Percentiles rank a stretch among this genome's conserved stretches.
These are phyloP conservation scores for Lasioglossum figueresi DNA, from an alignment of 2,888 invertebrate species.

Conservation along the genomic window DNA sequence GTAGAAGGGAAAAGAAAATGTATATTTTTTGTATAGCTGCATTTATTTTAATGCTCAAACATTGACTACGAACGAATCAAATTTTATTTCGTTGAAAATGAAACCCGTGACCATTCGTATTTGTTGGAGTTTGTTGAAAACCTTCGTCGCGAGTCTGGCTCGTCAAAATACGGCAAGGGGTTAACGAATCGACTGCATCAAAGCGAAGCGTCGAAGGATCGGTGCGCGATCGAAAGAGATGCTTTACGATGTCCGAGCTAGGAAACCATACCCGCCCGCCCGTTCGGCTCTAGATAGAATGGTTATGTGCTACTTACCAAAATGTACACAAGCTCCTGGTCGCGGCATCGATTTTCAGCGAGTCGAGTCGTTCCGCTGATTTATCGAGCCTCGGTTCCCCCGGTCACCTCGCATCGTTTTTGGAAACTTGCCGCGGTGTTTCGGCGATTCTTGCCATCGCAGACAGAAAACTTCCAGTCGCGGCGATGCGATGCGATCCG, in stretches of 20 bases:
- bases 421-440: neutral
- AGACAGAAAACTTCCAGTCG: neutral
- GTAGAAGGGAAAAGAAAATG: too few species aligned
- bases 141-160: too few species aligned
- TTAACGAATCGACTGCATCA: neutral
- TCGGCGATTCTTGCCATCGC: neutral
- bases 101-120: too few species aligned
- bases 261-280: slow-evolving; percentile 18
- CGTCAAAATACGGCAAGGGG: too few species aligned
- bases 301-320: slow-evolving; percentile 55
- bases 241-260: neutral
- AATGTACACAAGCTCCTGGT: slow-evolving; percentile 35
- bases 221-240: neutral
- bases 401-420: neutral
- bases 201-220: neutral
- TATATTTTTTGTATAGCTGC: too few species aligned
- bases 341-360: slow-evolving; percentile 28
- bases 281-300: slow-evolving; percentile 47
- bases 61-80: too few species aligned
- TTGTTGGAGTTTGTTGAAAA: too few species aligned
- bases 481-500: neutral
- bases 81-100: too few species aligned
- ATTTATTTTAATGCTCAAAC: too few species aligned
- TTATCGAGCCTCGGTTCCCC: slow-evolving; percentile 24
- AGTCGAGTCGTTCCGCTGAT: slow-evolving; percentile 18